phyloP scores from a whole-genome alignment of 1,140 invertebrate species.

The Odontomachus brunneus region DNA sequence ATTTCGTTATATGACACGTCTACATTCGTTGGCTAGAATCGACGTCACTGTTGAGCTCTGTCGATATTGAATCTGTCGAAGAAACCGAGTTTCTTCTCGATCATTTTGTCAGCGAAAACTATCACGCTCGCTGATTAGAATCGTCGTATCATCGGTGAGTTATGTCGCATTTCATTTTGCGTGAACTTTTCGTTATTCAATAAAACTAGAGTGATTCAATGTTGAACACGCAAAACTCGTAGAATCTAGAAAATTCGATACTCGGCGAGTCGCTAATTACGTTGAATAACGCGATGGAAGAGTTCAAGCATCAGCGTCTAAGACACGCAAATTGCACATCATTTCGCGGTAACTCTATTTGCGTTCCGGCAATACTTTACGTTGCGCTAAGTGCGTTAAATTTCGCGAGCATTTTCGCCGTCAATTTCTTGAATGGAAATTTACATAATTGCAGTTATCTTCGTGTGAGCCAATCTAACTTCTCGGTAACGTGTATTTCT shows the following conservation, averaged over 20 bases:
- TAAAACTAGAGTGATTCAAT: too few relatives aligned
- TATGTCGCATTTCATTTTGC: neutral
- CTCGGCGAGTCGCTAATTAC: too few relatives aligned
- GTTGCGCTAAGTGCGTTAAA: constrained; percentile 33
- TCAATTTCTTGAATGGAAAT: constrained; percentile 40
- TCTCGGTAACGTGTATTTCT: constrained; percentile 36
- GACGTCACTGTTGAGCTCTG: neutral
- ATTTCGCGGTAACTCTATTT: constrained; percentile 40
- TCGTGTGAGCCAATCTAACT: constrained; percentile 41
- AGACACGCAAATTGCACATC: constrained; percentile 22
- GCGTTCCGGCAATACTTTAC: constrained; percentile 34
- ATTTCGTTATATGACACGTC: constrained; percentile 1
- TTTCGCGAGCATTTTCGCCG: constrained; percentile 25
- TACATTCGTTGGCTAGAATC: neutral
- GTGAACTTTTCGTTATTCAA: too few relatives aligned
- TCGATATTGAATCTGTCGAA: neutral
- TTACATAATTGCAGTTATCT: constrained; percentile 50
- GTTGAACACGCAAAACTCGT: neutral
- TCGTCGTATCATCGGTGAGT: too few relatives aligned
- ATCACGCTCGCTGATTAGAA: neutral
- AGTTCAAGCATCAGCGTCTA: constrained; percentile 1
- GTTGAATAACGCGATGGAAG: neutral
- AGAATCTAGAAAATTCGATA: neutral
- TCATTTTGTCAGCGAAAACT: neutral
- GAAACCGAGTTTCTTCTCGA: constrained; percentile 1